These are phyloP conservation scores for Pitangus sulphuratus DNA, from an alignment of 2,797 vertebrate genomes.

Conservation along the genomic window DNA sequence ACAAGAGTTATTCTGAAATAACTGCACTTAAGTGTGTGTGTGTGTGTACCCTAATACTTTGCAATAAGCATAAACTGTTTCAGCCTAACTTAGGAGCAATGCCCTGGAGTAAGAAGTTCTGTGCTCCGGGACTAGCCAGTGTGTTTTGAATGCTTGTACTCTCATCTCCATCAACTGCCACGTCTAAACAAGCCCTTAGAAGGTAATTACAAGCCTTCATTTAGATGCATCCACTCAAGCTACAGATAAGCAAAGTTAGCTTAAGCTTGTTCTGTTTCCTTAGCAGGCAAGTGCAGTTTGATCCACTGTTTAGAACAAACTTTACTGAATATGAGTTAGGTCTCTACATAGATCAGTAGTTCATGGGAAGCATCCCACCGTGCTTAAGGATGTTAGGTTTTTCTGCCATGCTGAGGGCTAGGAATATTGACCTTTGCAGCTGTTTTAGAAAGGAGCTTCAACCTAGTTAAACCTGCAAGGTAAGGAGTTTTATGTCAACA, in stretches of 20 bases:
- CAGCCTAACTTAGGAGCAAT: not conserved
- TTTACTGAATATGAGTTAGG: not conserved
- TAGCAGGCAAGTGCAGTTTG: not conserved
- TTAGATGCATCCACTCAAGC: not conserved
- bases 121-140: not conserved
- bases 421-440: not conserved
- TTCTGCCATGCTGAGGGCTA: not conserved
- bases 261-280: not conserved
- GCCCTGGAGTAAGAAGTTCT: not conserved
- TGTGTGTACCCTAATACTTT: not conserved
- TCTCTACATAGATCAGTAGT: not conserved
- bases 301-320: not conserved
- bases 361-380: not conserved
- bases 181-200: not conserved
- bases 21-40: accelerated
- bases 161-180: not conserved
- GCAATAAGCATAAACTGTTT: not conserved
- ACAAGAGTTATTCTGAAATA: not conserved
- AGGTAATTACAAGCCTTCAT: not conserved
- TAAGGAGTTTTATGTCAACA: not conserved
- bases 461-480: not conserved
- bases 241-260: not conserved
- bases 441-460: not conserved
- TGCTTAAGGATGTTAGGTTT: not conserved
- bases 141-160: not conserved